Evolutionary conservation across 2,113 vertebrate genomes (phyloP).

Genomic region (Electrona antarctica): DNA sequence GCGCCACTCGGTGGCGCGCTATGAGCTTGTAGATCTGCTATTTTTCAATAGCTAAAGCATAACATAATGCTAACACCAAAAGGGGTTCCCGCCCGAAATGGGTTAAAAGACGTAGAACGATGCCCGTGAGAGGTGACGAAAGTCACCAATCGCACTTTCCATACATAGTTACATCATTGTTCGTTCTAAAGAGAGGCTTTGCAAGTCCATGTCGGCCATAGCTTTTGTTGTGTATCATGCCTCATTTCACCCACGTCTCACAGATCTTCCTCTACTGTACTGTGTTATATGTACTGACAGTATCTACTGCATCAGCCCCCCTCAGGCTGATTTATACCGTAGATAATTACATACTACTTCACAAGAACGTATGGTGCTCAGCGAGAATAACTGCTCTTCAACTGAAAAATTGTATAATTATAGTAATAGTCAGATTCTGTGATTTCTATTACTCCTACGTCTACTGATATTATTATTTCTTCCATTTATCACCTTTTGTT

Average conservation of each 20-base stretch:
- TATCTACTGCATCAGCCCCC: constrained; percentile 5
- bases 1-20: no score
- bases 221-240: neutral
- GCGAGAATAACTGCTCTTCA: neutral
- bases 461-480: no score
- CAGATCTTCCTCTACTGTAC: constrained; percentile 22
- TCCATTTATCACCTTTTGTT: neutral
- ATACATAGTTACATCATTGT: neutral
- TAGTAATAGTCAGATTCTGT: no score
- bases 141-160: neutral
- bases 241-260: constrained; percentile 13
- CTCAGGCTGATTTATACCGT: constrained; percentile 15
- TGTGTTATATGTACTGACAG: constrained; percentile 4
- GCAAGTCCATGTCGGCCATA: constrained; percentile 19
- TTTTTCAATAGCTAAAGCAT: no score
- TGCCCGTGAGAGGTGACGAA: constrained; percentile 4
- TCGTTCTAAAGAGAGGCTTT: constrained; percentile 1
- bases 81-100: no score
- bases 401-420: neutral
- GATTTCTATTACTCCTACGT: no score
- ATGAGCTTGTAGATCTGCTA: no score
- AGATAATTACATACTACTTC: no score
- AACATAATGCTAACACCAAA: no score
- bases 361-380: no score
- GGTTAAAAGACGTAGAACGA: neutral